phyloP scores from a whole-genome alignment of 1,140 invertebrate genomes.

The Centruroides vittatus region DNA sequence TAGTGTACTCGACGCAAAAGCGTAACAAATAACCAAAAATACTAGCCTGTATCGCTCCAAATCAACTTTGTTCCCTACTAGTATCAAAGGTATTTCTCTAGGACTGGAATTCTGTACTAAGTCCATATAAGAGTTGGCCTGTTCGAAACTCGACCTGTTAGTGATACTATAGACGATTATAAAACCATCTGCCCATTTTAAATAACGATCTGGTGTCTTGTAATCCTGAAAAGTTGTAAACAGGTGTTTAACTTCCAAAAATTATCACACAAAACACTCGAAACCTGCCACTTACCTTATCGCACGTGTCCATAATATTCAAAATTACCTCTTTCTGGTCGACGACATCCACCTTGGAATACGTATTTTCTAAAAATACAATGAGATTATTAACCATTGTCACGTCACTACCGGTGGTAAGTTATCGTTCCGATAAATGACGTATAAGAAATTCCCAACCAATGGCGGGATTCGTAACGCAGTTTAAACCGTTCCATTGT shows the following conservation, averaged over 20 bases:
- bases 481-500: too few species aligned
- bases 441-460: too few species aligned
- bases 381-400: too few species aligned
- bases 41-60: slow-evolving; percentile 33
- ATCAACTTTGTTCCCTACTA: slow-evolving; percentile 35
- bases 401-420: too few species aligned
- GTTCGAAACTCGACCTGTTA: slow-evolving; percentile 27
- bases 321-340: slow-evolving; percentile 29
- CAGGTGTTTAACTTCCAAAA: too few species aligned
- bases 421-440: too few species aligned
- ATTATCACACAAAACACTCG: not conserved
- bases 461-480: too few species aligned
- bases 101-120: slow-evolving; percentile 24
- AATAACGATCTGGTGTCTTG: slow-evolving; percentile 28
- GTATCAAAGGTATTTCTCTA: slow-evolving; percentile 27
- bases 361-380: slow-evolving; percentile 30
- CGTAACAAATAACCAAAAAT: too few species aligned
- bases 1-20: too few species aligned
- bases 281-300: slow-evolving; percentile 23
- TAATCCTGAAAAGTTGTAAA: slow-evolving; percentile 5
- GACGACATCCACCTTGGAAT: slow-evolving; percentile 30
- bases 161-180: slow-evolving; percentile 33
- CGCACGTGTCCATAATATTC: slow-evolving; percentile 34
- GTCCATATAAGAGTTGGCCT: slow-evolving; percentile 28
- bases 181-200: slow-evolving; percentile 33